Conservation (phyloP, 2,797 vertebrate genomes). For the Taeniopygia guttata region DNA sequence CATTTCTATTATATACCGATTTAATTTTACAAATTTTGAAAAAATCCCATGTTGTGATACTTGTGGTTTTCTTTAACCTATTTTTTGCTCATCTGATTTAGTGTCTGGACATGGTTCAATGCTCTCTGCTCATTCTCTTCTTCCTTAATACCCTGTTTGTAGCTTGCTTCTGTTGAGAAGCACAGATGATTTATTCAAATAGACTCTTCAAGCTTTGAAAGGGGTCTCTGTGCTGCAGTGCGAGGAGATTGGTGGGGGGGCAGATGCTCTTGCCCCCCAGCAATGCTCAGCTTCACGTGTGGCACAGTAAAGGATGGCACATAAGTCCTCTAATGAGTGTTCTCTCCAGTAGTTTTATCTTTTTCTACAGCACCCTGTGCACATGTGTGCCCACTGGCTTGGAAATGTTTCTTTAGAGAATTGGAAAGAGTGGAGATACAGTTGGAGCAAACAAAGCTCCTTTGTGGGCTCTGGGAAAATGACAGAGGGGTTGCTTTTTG, state of each 20-base stretch:
- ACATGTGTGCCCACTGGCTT: conserved; percentile 1
- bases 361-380: background rate
- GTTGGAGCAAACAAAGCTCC: conserved; percentile 34
- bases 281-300: conserved; percentile 1
- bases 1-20: background rate
- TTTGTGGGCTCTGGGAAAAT: conserved; percentile 34
- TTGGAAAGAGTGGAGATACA: conserved; percentile 4
- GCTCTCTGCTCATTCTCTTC: conserved; percentile 30
- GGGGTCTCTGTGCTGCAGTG: background rate
- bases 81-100: conserved; percentile 9
- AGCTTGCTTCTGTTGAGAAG: conserved; percentile 17
- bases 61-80: conserved; percentile 1
- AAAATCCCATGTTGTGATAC: background rate
- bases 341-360: background rate
- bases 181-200: conserved; percentile 42
- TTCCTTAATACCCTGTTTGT: conserved; percentile 35
- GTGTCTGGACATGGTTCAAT: conserved; percentile 5
- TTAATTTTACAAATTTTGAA: background rate
- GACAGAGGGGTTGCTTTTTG: background rate
- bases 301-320: background rate
- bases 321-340: background rate
- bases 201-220: conserved; percentile 41
- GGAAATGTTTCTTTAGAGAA: conserved; percentile 27
- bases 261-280: background rate
- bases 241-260: background rate